Evolutionary conservation across 2,797 vertebrate species (phyloP).

Genomic region (Phrynocephalus forsythii): DNA sequence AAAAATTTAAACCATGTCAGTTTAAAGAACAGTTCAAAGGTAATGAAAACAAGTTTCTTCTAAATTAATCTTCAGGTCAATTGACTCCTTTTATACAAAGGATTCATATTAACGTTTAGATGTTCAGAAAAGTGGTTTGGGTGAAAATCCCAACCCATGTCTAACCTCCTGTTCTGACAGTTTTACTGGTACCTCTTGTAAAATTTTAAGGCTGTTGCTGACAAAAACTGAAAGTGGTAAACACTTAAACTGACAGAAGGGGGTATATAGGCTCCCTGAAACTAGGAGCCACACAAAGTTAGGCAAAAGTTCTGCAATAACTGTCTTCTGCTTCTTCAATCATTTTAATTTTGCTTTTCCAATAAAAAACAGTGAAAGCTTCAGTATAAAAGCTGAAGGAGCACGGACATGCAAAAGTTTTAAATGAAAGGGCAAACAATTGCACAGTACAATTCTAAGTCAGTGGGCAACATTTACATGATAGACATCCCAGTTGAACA

Average conservation of each 20-base stretch:
- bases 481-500: background rate
- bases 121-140: constrained; percentile 17
- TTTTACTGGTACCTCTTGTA: constrained; percentile 32
- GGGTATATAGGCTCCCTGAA: constrained; percentile 9
- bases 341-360: background rate
- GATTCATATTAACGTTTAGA: background rate
- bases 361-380: background rate
- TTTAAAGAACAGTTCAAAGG: background rate
- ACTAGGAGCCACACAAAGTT: background rate
- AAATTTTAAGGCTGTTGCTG: constrained; percentile 24
- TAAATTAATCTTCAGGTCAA: background rate
- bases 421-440: background rate
- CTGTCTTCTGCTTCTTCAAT: background rate
- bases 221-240: constrained; percentile 34
- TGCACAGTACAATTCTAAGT: background rate
- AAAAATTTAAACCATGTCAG: background rate
- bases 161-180: constrained; percentile 28
- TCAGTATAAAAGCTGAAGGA: background rate
- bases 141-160: constrained; percentile 8
- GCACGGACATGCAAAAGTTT: background rate
- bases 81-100: background rate
- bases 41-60: background rate
- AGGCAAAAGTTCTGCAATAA: background rate
- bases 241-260: constrained; percentile 10
- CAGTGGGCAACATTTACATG: background rate